A percentile compares a stretch with the other conserved stretches of the same genome.
Conservation (phyloP, 2,113 vertebrate genomes). For the Archocentrus centrarchus region DNA sequence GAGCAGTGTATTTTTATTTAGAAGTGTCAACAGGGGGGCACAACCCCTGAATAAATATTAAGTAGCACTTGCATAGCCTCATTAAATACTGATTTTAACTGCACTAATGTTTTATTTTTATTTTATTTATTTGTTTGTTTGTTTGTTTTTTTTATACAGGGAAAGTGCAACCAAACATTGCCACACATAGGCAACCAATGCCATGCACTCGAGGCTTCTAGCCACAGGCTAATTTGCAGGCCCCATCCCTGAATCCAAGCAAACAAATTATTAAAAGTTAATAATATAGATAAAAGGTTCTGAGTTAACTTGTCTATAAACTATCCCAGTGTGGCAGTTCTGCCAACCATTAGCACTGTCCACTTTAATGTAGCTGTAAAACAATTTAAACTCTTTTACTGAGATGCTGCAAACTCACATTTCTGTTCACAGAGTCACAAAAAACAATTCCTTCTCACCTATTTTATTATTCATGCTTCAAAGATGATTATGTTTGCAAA, state of each 20-base stretch:
- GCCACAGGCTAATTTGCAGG: no score
- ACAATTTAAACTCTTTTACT: conserved; percentile 27
- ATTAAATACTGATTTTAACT: conserved; percentile 55
- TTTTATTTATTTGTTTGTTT: no score
- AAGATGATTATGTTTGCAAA: background rate
- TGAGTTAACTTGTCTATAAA: conserved; percentile 35
- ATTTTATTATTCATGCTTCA: background rate
- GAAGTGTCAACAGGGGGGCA: no score
- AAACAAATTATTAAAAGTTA: no score
- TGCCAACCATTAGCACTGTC: conserved; percentile 30
- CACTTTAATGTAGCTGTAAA: conserved; percentile 40
- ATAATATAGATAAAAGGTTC: conserved; percentile 15
- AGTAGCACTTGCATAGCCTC: background rate
- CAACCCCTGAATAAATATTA: background rate
- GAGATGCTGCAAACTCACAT: background rate
- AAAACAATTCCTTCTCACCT: background rate
- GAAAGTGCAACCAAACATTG: no score
- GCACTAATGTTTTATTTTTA: background rate
- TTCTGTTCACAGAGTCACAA: background rate
- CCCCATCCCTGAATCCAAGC: no score
- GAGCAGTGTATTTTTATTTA: no score
- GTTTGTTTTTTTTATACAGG: background rate
- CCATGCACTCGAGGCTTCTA: no score
- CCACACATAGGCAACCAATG: no score
- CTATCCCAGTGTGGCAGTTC: conserved; percentile 28